Conservation (phyloP, 2,888 invertebrate genomes). For the Parnassius orleans region DNA sequence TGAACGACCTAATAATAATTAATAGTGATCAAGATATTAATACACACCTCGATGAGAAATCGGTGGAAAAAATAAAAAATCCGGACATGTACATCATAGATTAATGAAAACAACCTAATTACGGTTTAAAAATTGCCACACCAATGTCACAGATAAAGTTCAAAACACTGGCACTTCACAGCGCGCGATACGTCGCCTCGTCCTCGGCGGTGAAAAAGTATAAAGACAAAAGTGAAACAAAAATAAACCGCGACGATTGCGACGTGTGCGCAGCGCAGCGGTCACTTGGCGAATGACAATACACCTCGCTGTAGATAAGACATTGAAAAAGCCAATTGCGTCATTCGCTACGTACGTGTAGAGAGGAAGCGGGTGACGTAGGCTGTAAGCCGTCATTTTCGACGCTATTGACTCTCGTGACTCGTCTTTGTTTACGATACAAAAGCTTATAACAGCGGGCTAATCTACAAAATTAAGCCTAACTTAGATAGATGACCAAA, state of each 20-base stretch:
- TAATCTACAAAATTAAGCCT: constrained; percentile 13
- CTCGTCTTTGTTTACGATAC: constrained; percentile 58
- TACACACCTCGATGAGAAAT: constrained; percentile 73
- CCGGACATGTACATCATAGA: constrained; percentile 72
- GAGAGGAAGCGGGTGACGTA: constrained; percentile 77
- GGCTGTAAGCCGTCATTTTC: constrained; percentile 65
- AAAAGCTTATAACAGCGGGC: constrained; percentile 37
- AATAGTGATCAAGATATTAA: constrained; percentile 34
- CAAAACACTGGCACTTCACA: constrained; percentile 70
- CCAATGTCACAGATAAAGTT: constrained; percentile 66
- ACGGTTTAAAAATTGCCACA: constrained; percentile 46
- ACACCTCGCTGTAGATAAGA: constrained; percentile 77
- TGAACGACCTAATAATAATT: constrained; percentile 23
- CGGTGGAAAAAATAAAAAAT: constrained; percentile 71
- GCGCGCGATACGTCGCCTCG: constrained; percentile 72
- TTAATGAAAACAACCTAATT: constrained; percentile 47
- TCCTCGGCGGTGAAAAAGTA: constrained; percentile 70
- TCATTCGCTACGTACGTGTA: constrained; percentile 75
- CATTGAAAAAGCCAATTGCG: constrained; percentile 81
- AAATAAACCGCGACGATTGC: constrained; percentile 57
- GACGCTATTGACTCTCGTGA: constrained; percentile 61
- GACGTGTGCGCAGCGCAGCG: constrained; percentile 70
- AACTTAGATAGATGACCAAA: neutral
- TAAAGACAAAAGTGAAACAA: constrained; percentile 69
- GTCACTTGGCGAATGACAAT: constrained; percentile 76